phyloP scores from a whole-genome alignment of 2,888 invertebrate genomes.

The Lacanobia wlatinum region DNA sequence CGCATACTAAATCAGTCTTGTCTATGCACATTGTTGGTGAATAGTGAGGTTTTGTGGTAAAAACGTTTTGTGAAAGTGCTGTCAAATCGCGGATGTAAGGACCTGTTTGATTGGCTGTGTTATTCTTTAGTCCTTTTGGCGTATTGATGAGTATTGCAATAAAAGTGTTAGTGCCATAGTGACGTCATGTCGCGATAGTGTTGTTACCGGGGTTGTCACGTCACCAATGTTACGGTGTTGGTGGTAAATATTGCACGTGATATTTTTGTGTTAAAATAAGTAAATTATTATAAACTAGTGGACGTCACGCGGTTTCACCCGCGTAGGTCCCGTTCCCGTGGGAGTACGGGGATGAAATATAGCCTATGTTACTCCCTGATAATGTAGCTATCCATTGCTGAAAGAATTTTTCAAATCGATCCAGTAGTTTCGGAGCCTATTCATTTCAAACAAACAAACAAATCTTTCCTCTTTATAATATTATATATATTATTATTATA shows the following conservation, averaged over 20 bases:
- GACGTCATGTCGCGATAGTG: not conserved
- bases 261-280: not conserved
- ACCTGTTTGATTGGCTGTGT: not conserved
- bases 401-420: no score
- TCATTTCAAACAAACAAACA: no score
- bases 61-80: constrained; percentile 22
- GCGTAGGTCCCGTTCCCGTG: no score
- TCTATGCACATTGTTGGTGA: constrained; percentile 6
- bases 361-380: no score
- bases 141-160: not conserved
- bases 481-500: no score
- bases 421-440: no score
- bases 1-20: constrained; percentile 46
- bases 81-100: not conserved
- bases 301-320: no score
- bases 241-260: constrained; percentile 8
- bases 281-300: no score
- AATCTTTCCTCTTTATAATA: no score
- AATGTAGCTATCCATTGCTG: no score
- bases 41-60: constrained; percentile 37
- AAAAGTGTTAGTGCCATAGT: not conserved
- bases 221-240: constrained; percentile 29
- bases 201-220: not conserved
- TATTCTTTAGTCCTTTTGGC: not conserved
- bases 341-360: no score